phyloP scores from a whole-genome alignment of 2,888 invertebrate genomes.

The Temnothorax unifasciatus region DNA sequence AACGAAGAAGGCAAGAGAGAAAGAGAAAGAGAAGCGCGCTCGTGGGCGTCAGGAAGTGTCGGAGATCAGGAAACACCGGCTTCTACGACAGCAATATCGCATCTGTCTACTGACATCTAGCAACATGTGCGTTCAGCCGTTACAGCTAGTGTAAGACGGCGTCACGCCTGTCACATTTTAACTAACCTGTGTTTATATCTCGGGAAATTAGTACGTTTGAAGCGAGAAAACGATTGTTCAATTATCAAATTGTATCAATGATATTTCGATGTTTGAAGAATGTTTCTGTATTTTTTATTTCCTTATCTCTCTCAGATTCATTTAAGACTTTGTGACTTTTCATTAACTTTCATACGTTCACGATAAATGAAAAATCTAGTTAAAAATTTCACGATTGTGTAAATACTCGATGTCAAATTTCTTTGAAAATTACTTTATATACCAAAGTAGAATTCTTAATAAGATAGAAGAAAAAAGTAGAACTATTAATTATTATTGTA shows the following conservation, averaged over 20 bases:
- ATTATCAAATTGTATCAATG: background rate
- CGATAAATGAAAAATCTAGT: background rate
- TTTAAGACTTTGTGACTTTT: background rate
- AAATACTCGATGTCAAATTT: background rate
- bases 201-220: background rate
- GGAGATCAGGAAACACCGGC: conserved; percentile 72
- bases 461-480: background rate
- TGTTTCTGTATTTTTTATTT: background rate
- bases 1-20: conserved; percentile 53
- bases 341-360: background rate
- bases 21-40: conserved; percentile 49
- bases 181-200: conserved; percentile 5
- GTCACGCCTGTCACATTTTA: conserved; percentile 32
- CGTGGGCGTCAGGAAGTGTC: conserved; percentile 79
- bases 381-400: background rate
- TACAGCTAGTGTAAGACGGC: conserved; percentile 44
- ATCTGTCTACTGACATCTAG: conserved; percentile 83
- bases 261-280: background rate
- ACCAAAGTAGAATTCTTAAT: background rate
- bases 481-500: conserved; percentile 11
- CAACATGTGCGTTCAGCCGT: conserved; percentile 80
- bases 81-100: conserved; percentile 82
- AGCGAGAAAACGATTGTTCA: background rate
- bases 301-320: background rate
- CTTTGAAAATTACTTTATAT: background rate